Evolutionary conservation across 2,113 vertebrate species (phyloP), one percentile per base, ranked within the genome.

Genomic region (Oriolus oriolus): DNA sequence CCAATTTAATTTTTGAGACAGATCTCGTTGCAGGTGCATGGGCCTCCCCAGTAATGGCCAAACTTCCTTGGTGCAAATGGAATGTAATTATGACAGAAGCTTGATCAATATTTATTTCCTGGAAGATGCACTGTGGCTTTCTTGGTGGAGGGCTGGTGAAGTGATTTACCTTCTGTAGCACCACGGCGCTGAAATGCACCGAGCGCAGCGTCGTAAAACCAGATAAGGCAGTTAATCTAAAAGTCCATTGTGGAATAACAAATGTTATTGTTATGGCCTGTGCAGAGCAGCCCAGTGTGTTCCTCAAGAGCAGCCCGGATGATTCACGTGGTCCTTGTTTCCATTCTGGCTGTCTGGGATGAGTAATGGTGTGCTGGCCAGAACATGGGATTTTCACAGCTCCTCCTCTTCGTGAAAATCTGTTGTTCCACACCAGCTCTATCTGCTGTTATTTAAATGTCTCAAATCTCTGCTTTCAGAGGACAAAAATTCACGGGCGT

Each of bases 381-480:
- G 19, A 52, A 49, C 7, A 30, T 2, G 37, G 47, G 50, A n/a
- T 78, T 94, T 64, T 79, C 94, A 65, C 39, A 37, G 35, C 39
- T 75, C 84, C 92, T 93, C 66, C 52, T 90, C 96, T 81, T 85
- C 10, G 30, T 52, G 82, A 8, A 73, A 92, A 69, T 92, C 86
- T 93, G 39, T 92, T 95, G 52, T 24, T 60, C 87, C 8, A 14
- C 13, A 26, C 56, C 92, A 93, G 89, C 90, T 90, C 42, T 88
- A 2, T 77, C 81, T 88, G 84, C 90, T 97, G 95, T 35, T 95
- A 52, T 78, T 95, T 86, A 56, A 33, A 57, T 69, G 61, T 31
- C 73, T 97, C 75, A 68, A 13, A 65, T 86, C 49, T 19, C n/a
- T 77, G 18, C 84, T 83, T 71, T 71, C 80, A 83, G 68, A 76